Evolutionary conservation across 2,113 vertebrate species (phyloP), one percentile per base, ranked within the genome.

Genomic region (Bombycilla garrulus): DNA sequence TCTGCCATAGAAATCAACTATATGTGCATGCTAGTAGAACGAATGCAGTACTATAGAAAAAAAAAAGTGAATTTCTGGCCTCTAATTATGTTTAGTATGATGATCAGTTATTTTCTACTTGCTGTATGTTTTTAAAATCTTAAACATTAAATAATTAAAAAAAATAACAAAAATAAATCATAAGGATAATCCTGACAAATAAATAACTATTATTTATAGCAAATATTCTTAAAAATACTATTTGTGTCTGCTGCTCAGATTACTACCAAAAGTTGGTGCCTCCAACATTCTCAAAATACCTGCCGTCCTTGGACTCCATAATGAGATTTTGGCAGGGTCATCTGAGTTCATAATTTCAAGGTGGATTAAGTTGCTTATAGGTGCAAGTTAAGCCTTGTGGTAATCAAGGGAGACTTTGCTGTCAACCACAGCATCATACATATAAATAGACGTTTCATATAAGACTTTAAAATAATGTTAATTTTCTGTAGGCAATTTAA

Each of bases 1-100:
- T 97, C 94, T 40, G 67, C 95, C 97, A 96, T 97, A 97, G 97
- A 98, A 97, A 97, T 69, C 92, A 95, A 74, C 96, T 98, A 88
- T 89, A 96, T 96, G 84, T 95, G 97, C 95, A 97, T 88, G 96
- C 96, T 92, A 92, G 81, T 90, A 94, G 96, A 97, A 97, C 81
- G 97, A 97, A 90, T 93, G 89, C 80, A 93, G 92, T 65, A 76
- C 92, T 81, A 73, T 33, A 82, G 76, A 40, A 74, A 80, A 92
- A 92, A 79, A 80, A 6, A 19, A 61, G 67, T 56, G 81, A 53
- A 83, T 94, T 90, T 45, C 38, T 70, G 40, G 85, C 71, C 89
- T 90, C 48, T 94, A 97, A 88, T 15, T 23, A 94, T 94, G 91
- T 89, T 97, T 97, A 91, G 92, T 82, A 73, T 72, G 73, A 94